phyloP scores from a whole-genome alignment of 2,797 vertebrate genomes.

The Fistularia tabacaria region DNA sequence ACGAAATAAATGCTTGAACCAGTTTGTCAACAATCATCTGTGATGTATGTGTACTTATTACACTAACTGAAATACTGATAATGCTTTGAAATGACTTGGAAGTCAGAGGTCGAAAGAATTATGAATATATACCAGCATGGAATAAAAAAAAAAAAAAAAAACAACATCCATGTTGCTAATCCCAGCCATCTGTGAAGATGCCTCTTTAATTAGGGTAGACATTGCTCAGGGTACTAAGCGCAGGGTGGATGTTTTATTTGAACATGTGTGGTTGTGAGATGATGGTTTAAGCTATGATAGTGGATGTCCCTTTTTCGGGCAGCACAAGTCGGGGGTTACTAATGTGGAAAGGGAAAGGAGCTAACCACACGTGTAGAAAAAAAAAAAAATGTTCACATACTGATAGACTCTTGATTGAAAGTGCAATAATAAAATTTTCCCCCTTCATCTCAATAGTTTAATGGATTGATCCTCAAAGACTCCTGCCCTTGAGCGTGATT shows the following conservation, averaged over 20 bases:
- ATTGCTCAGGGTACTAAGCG: conserved; percentile 21
- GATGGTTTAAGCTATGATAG: conserved; percentile 10
- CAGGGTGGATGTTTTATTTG: conserved; percentile 31
- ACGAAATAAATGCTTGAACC: no score
- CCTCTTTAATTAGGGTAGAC: conserved; percentile 59
- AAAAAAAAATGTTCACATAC: conserved; percentile 10
- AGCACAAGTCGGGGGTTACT: conserved; percentile 10
- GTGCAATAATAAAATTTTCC: conserved; percentile 23
- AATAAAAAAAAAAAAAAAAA: not conserved
- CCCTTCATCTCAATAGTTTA: conserved; percentile 2
- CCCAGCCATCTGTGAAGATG: conserved; percentile 47
- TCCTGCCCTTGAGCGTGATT: conserved; percentile 1
- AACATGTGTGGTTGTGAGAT: conserved; percentile 19
- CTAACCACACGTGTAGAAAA: not conserved
- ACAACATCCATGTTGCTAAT: not conserved
- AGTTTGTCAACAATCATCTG: no score
- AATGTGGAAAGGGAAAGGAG: conserved; percentile 20
- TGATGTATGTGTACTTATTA: not conserved
- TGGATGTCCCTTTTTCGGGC: not conserved
- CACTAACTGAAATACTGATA: not conserved
- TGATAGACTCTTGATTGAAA: conserved; percentile 22
- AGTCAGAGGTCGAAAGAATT: no score
- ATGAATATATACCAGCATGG: not conserved
- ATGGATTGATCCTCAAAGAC: conserved; percentile 10
- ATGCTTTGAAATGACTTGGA: not conserved